These are phyloP conservation scores for Olivierus martensii DNA, from an alignment of 1,140 invertebrate genomes.

Conservation along the genomic window DNA sequence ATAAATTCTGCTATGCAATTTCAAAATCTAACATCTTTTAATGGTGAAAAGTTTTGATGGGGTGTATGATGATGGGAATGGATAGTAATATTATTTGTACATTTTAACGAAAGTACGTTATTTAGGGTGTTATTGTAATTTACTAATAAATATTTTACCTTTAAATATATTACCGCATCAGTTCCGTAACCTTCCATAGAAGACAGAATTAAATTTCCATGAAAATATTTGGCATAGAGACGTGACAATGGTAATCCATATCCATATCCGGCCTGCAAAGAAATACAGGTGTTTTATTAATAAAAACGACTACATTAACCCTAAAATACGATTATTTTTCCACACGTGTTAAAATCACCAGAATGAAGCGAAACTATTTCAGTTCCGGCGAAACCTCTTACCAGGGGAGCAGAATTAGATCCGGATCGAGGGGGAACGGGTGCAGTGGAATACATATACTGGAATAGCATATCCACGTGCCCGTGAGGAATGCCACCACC, in stretches of 20 bases:
- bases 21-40: too few relatives aligned
- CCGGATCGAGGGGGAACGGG: constrained; percentile 66
- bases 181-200: constrained; percentile 95
- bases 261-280: constrained; percentile 61
- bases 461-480: constrained; percentile 77
- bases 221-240: constrained; percentile 84
- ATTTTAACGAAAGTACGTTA: not conserved
- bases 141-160: constrained; percentile 64
- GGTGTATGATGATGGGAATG: not conserved
- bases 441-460: constrained; percentile 98
- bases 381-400: constrained; percentile 25
- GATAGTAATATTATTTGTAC: not conserved
- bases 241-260: constrained; percentile 94
- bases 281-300: too few relatives aligned
- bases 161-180: constrained; percentile 90
- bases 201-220: constrained; percentile 81
- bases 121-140: constrained; percentile 1
- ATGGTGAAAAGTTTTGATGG: too few relatives aligned
- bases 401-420: constrained; percentile 71
- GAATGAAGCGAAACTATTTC: too few relatives aligned
- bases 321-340: too few relatives aligned
- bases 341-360: too few relatives aligned
- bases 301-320: too few relatives aligned
- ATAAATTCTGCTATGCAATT: too few relatives aligned
- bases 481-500: constrained; percentile 88